These are phyloP conservation scores for Rhinella marina DNA, from an alignment of 2,797 vertebrate genomes.

Conservation along the genomic window DNA sequence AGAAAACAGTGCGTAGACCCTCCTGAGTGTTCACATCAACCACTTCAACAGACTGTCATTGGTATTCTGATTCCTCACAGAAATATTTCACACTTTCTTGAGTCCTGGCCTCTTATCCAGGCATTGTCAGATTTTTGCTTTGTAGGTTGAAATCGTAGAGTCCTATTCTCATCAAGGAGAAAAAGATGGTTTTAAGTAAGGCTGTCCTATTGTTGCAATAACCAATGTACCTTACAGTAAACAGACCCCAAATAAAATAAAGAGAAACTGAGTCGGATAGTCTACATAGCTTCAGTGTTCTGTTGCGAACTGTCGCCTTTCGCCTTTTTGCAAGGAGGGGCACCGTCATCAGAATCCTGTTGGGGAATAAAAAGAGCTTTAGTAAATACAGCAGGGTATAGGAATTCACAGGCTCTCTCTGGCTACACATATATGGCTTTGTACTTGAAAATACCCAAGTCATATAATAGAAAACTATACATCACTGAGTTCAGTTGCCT, in stretches of 20 bases:
- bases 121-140: conserved; percentile 79
- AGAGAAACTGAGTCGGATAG: conserved; percentile 61
- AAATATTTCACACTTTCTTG: conserved; percentile 74
- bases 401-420: neutral
- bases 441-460: too few relatives aligned
- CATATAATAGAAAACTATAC: too few relatives aligned
- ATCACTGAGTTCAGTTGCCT: too few relatives aligned
- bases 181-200: conserved; percentile 69
- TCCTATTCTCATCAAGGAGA: conserved; percentile 75
- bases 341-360: conserved; percentile 90
- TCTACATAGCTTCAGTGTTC: conserved; percentile 91
- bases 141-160: conserved; percentile 76
- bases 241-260: conserved; percentile 69
- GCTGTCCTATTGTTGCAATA: conserved; percentile 74
- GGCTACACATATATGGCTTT: too few relatives aligned
- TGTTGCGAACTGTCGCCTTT: conserved; percentile 88
- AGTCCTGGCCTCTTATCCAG: conserved; percentile 75
- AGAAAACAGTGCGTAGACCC: conserved; percentile 92
- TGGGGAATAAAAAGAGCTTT: neutral
- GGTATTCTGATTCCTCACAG: conserved; percentile 76
- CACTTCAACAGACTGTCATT: conserved; percentile 76
- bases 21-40: conserved; percentile 83
- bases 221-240: conserved; percentile 76
- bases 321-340: conserved; percentile 90
- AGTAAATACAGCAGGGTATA: neutral